phyloP scores from a whole-genome alignment of 2,888 invertebrate genomes.

The Leptinotarsa rubiginosa region DNA sequence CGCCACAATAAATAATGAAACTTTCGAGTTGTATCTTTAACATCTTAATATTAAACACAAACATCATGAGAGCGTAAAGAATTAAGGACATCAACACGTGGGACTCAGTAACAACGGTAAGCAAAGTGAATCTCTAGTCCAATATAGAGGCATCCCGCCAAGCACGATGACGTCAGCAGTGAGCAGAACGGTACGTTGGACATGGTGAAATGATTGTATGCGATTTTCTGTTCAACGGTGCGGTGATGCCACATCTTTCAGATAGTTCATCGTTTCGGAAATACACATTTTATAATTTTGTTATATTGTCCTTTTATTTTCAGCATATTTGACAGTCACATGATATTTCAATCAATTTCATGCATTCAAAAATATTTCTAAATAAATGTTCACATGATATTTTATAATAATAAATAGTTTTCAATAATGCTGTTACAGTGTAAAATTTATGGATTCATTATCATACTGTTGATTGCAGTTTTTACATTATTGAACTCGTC shows the following conservation, averaged over 20 bases:
- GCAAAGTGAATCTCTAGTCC: slow-evolving; percentile 12
- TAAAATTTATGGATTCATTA: no score
- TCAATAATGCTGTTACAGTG: no score
- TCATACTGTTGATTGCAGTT: no score
- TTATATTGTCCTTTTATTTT: no score
- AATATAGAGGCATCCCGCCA: slow-evolving; percentile 17
- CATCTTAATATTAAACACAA: neutral
- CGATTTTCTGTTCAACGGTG: neutral
- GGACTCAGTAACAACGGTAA: neutral
- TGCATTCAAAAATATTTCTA: no score
- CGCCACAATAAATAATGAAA: neutral
- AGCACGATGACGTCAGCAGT: slow-evolving; percentile 11
- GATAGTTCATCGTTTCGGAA: neutral
- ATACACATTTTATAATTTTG: no score
- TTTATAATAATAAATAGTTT: no score
- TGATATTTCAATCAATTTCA: no score
- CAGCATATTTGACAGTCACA: no score
- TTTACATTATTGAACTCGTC: no score
- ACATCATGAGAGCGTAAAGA: neutral
- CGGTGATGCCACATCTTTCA: slow-evolving; percentile 1
- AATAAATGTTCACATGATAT: no score
- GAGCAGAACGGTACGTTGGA: slow-evolving; percentile 4
- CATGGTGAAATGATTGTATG: neutral
- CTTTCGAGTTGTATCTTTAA: neutral
- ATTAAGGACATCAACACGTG: neutral